A percentile compares a stretch with the other conserved stretches of the same genome.
Evolutionary conservation across 1,140 invertebrate species (phyloP).

Genomic region (Trichonephila clavipes): DNA sequence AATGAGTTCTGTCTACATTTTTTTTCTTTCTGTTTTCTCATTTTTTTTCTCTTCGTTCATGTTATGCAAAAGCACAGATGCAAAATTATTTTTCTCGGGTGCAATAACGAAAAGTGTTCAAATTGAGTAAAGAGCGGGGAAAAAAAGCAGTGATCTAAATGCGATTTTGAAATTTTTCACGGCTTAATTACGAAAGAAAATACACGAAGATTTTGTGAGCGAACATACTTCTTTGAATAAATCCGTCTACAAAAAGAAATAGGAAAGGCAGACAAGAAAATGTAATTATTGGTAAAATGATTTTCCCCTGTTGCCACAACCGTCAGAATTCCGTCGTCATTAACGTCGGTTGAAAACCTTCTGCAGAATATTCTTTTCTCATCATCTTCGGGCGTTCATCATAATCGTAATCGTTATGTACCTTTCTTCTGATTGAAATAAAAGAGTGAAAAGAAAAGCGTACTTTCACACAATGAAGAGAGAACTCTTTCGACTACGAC

Average conservation of each 20-base stretch:
- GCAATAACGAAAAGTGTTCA: conserved; percentile 12
- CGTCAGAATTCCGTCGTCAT: conserved; percentile 64
- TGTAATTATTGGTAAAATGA: conserved; percentile 77
- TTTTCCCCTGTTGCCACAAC: conserved; percentile 61
- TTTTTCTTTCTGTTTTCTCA: background rate
- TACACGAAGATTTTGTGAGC: conserved; percentile 23
- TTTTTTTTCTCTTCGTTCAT: background rate
- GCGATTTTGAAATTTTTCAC: conserved; percentile 71
- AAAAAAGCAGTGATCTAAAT: conserved; percentile 50
- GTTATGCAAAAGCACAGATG: conserved; percentile 5
- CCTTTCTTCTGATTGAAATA: conserved; percentile 76
- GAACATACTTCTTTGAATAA: conserved; percentile 60
- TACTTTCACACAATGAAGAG: conserved; percentile 25
- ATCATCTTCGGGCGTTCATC: conserved; percentile 67
- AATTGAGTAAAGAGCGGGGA: background rate
- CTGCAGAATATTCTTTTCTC: conserved; percentile 70
- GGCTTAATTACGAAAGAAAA: conserved; percentile 70
- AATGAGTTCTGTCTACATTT: background rate
- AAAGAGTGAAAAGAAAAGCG: conserved; percentile 46
- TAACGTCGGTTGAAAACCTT: conserved; percentile 43
- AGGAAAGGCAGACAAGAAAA: conserved; percentile 68
- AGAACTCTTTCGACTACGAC: background rate
- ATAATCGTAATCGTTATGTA: conserved; percentile 76
- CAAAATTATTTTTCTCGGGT: conserved; percentile 40
- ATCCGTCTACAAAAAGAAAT: conserved; percentile 61